These are phyloP conservation scores for Paedocypris sp. DNA, from an alignment of 2,113 vertebrate genomes.

Conservation along the genomic window DNA sequence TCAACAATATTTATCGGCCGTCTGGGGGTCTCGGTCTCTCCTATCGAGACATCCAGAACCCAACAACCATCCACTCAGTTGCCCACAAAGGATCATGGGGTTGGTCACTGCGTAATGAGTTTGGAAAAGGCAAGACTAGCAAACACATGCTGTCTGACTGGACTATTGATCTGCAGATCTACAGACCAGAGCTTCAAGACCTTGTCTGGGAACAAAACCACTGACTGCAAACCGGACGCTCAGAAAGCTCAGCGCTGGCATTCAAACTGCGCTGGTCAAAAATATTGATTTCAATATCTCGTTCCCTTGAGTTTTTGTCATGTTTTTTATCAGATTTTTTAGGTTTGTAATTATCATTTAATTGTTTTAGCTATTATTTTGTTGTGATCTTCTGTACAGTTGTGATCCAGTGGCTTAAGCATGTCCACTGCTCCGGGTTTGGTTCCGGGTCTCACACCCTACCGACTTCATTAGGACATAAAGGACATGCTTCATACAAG, in stretches of 20 bases:
- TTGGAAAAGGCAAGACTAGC: background rate
- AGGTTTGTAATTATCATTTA: too few relatives aligned
- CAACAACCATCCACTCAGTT: background rate
- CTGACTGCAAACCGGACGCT: slow-evolving; percentile 44
- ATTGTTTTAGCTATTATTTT: too few relatives aligned
- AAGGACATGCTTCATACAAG: too few relatives aligned
- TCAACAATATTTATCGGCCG: background rate
- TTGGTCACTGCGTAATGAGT: background rate
- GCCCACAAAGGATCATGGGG: background rate
- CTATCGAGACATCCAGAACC: background rate
- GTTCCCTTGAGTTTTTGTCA: slow-evolving; percentile 31
- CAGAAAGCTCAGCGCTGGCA: slow-evolving; percentile 45
- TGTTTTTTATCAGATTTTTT: background rate
- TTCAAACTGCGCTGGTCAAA: slow-evolving; percentile 49
- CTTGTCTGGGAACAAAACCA: slow-evolving; percentile 45
- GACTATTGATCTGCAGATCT: slow-evolving; percentile 45
- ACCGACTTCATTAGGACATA: too few relatives aligned
- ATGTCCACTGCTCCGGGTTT: too few relatives aligned
- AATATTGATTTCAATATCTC: slow-evolving; percentile 51
- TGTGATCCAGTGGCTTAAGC: too few relatives aligned
- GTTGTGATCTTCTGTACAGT: too few relatives aligned
- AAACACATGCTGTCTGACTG: background rate
- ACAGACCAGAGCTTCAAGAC: slow-evolving; percentile 33
- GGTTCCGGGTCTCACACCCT: too few relatives aligned
- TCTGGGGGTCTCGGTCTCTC: background rate